Conservation (phyloP, 1,140 invertebrate genomes). For the Drosophila seguyi region DNA sequence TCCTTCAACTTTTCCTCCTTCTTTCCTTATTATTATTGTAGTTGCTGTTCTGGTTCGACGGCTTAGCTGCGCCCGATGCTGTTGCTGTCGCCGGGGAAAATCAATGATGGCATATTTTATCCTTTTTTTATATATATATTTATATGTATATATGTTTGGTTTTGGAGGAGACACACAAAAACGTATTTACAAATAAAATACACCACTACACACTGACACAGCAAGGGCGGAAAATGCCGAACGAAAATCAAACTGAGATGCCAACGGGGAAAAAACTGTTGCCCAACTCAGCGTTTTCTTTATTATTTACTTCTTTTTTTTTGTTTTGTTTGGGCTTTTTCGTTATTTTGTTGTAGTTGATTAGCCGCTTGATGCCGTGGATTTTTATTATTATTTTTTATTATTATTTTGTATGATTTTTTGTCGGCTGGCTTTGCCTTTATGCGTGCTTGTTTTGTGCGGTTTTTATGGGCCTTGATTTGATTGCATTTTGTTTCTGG, state of each 20-base stretch:
- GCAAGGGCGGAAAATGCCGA: constrained; percentile 36
- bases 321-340: background rate
- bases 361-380: constrained; percentile 52
- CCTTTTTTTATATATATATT: constrained; percentile 59
- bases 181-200: constrained; percentile 32
- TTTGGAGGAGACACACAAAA: constrained; percentile 20
- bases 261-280: constrained; percentile 46
- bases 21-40: constrained; percentile 27
- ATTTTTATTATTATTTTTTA: constrained; percentile 66
- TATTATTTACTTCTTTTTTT: constrained; percentile 19
- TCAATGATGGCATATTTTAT: constrained; percentile 81
- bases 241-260: constrained; percentile 41
- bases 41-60: constrained; percentile 21
- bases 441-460: constrained; percentile 37
- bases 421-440: constrained; percentile 25
- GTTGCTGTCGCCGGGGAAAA: constrained; percentile 65
- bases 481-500: constrained; percentile 47
- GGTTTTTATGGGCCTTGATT: constrained; percentile 60
- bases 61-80: constrained; percentile 38
- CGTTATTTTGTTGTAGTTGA: constrained; percentile 58
- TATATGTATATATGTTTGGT: background rate
- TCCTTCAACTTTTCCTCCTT: constrained; percentile 52
- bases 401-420: constrained; percentile 64
- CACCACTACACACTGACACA: constrained; percentile 42
- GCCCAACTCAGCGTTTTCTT: constrained; percentile 67